These are phyloP conservation scores for Epizoanthus scotinus DNA, from an alignment of 92 coral and sea anemone species.

Conservation along the genomic window DNA sequence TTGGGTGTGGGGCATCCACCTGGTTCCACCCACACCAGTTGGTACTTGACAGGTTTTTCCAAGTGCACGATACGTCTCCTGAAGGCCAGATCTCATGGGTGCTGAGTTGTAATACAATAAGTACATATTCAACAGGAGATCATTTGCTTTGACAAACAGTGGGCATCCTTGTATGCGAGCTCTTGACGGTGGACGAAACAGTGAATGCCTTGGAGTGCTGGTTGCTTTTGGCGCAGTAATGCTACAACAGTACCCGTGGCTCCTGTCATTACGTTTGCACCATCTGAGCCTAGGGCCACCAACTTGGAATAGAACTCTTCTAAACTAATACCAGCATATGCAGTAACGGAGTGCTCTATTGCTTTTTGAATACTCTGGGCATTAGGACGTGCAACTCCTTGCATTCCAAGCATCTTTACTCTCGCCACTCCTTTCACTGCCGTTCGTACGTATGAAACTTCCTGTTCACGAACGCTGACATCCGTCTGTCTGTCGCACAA, in stretches of 20 bases:
- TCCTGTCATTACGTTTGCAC: slow-evolving; percentile 44
- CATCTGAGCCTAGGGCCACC: slow-evolving; percentile 43
- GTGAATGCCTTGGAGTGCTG: slow-evolving; percentile 37
- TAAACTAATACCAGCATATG: slow-evolving; percentile 11
- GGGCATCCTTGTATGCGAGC: slow-evolving; percentile 40
- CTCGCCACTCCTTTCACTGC: slow-evolving; percentile 6
- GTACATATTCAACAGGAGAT: slow-evolving; percentile 34
- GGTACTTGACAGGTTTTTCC: slow-evolving; percentile 23
- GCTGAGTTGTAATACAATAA: slow-evolving; percentile 43
- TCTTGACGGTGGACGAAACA: slow-evolving; percentile 47
- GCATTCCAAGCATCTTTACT: slow-evolving; percentile 19
- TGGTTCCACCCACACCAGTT: slow-evolving; percentile 27
- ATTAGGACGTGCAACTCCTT: slow-evolving; percentile 18
- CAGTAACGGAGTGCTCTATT: slow-evolving; percentile 23
- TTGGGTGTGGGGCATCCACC: slow-evolving; percentile 27
- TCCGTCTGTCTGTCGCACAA: slow-evolving; percentile 12
- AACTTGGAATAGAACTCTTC: slow-evolving; percentile 30
- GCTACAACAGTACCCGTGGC: slow-evolving; percentile 38
- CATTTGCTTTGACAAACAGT: slow-evolving; percentile 26
- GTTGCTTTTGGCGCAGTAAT: slow-evolving; percentile 26
- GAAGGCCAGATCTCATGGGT: slow-evolving; percentile 30
- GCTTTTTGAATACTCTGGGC: slow-evolving; percentile 47
- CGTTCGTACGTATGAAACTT: neutral
- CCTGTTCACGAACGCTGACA: slow-evolving; percentile 8
- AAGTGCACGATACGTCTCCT: slow-evolving; percentile 11